Base-by-base conservation (phyloP, 2,888 invertebrate genomes). In the Euphydryas editha region DNA sequence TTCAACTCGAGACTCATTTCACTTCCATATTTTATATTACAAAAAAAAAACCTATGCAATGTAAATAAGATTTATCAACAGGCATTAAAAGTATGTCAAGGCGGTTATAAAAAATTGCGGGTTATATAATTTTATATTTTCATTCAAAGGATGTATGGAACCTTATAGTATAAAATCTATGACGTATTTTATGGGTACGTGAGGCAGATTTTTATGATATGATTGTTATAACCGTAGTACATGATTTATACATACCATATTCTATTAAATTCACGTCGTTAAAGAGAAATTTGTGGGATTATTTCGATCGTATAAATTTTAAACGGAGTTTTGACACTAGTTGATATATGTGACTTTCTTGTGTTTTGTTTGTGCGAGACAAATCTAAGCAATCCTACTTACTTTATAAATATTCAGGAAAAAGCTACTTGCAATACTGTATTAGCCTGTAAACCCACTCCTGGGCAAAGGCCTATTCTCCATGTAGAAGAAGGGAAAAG, bases 81-180 rank as follows among this genome's bases (percentile, higher is more conserved):
- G 6, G 30, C 30, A 30, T 65, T 68, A 59, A 58, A 78, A 76
- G 73, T 72, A 74, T 75, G 73, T 74, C 76, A 67, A 55, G 62
- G 62, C 59, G 60, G 69, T 70, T 68, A 75, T 80, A 79, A 81
- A 30, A n/a, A 79, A 62, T 69, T 71, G 51, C 60, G 66, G 68
- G 73, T 67, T 71, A 72, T 73, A 78, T 78, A 79, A 80, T 80
- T 79, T 79, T 80, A 84, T 81, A 81, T 81, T 82, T 80, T 78
- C 82, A 84, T 86, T 83, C 80, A 81, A 78, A 79, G 78, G 75
- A 73, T 75, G 75, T 73, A 24, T 72, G 65, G 60, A 61, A 62
- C 73, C 76, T 76, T 76, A 79, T 39, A 76, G 68, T 80, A 78
- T 11, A 18, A 82, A 82, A 68, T 72, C 81, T 80, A 81, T 75